Conservation (phyloP, 1,140 invertebrate species). For the Pseudachorutes palmiensis region DNA sequence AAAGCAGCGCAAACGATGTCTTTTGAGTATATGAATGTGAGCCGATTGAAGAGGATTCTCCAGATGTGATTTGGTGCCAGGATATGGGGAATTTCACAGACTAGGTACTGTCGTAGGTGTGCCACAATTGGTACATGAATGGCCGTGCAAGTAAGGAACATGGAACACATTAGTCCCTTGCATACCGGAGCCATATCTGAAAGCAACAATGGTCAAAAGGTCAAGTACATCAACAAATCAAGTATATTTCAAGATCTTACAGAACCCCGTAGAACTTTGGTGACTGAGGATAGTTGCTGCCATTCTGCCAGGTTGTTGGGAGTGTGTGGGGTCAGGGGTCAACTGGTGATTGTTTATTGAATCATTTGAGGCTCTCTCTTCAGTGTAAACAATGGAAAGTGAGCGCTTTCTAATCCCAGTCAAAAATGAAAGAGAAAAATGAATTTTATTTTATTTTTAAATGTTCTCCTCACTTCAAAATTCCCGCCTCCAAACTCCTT, state of each 20-base stretch:
- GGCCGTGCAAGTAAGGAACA: slow-evolving; percentile 47
- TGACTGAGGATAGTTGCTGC: slow-evolving; percentile 43
- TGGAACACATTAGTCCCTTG: slow-evolving; percentile 45
- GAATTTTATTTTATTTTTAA: no score
- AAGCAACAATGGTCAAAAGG: slow-evolving; percentile 22
- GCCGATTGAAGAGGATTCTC: slow-evolving; percentile 45
- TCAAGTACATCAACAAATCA: not conserved
- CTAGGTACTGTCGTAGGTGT: slow-evolving; percentile 43
- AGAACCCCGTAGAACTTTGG: slow-evolving; percentile 44
- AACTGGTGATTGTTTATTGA: no score
- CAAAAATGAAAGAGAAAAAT: no score
- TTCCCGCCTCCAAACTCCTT: no score
- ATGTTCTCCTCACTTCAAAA: no score
- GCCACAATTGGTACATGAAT: slow-evolving; percentile 46
- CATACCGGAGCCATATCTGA: slow-evolving; percentile 48
- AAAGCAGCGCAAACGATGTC: slow-evolving; percentile 49
- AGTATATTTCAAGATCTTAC: slow-evolving; percentile 39
- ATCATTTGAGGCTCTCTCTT: no score
- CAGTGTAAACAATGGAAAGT: no score
- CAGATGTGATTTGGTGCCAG: slow-evolving; percentile 45
- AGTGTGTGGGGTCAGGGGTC: no score
- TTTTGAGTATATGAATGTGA: slow-evolving; percentile 49
- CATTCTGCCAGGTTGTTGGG: slow-evolving; percentile 36
- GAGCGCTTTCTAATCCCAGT: no score
- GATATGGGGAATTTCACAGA: slow-evolving; percentile 43